Evolutionary conservation across 2,113 vertebrate species (phyloP).

Genomic region (Glareola pratincola): DNA sequence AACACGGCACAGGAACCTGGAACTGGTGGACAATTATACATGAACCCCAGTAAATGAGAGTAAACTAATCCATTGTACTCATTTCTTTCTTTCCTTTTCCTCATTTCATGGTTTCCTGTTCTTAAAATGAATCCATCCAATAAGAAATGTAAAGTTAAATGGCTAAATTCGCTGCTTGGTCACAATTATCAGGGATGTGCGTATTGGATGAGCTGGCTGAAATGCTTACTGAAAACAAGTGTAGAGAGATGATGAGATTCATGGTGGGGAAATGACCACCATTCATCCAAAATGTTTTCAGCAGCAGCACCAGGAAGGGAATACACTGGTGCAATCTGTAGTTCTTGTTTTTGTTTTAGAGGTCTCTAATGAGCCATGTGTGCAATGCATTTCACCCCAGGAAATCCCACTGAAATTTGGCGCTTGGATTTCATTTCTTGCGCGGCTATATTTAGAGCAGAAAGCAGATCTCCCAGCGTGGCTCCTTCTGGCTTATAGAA

Average conservation of each 20-base stretch:
- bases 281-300: conserved; percentile 21
- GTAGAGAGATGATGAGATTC: background rate
- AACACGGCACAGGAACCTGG: background rate
- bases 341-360: conserved; percentile 34
- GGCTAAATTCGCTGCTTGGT: background rate
- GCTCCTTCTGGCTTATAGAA: conserved; percentile 52
- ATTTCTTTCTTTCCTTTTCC: background rate
- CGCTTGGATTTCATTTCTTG: conserved; percentile 37
- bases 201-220: background rate
- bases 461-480: conserved; percentile 57
- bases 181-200: background rate
- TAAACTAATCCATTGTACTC: background rate
- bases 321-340: conserved; percentile 16
- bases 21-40: fast-evolving
- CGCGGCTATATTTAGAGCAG: conserved; percentile 49
- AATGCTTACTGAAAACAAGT: background rate
- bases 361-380: conserved; percentile 58
- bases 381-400: conserved; percentile 43
- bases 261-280: conserved; percentile 12
- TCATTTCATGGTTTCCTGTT: background rate
- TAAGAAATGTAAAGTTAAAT: background rate
- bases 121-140: background rate
- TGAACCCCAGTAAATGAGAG: background rate
- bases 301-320: conserved; percentile 1
- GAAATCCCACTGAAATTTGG: conserved; percentile 67